Base-by-base conservation (phyloP, 2,888 invertebrate species). In the Ceriagrion tenellum region DNA sequence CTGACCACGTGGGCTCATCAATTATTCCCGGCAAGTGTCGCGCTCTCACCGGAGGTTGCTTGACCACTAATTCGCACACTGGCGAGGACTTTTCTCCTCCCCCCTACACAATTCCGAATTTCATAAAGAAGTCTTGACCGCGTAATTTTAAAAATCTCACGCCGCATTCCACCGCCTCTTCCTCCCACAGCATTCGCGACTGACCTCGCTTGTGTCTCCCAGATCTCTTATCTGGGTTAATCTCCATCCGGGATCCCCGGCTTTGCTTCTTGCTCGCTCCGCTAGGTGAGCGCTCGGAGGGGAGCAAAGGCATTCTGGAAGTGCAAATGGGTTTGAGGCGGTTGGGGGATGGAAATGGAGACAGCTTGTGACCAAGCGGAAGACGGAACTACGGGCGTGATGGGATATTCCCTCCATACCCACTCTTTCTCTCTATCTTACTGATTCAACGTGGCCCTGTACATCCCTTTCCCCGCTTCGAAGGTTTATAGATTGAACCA, bases 121-220 rank as follows among this genome's bases (percentile, higher is more conserved):
- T 93, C 69, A 93, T 93, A 93, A 93, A 55, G 93, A n/a, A 63
- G 93, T 47, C 93, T 93, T 93, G 93, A 93, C 93, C 93, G 63
- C 69, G 93, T 93, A n/a, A 93, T 81, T 81, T 93, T 59, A 59
- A 93, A 93, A 93, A 93, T 47, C 93, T 74, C 12, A 47, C 47
- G 69, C 69, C 69, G 26, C 69, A 69, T 69, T 69, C 69, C 69
- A 12, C 35, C 35, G 3, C 16, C 81, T 35, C 81, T 35, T 35
- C 1, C 90, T 35, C 69, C 20, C 56, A 16, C 93, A 59, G 2
- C 59, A 40, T 69, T 69, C 69, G 35, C 63, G 47, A 55, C 93
- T 74, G 2, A 3, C 47, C 40, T 59, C 30, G 74, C 69, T 35
- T 18, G 47, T 47, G 69, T 74, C 93, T 93, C 93, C 26, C 26